Conservation (phyloP, 2,797 vertebrate species). For the Ctenopoma kingsleyae region DNA sequence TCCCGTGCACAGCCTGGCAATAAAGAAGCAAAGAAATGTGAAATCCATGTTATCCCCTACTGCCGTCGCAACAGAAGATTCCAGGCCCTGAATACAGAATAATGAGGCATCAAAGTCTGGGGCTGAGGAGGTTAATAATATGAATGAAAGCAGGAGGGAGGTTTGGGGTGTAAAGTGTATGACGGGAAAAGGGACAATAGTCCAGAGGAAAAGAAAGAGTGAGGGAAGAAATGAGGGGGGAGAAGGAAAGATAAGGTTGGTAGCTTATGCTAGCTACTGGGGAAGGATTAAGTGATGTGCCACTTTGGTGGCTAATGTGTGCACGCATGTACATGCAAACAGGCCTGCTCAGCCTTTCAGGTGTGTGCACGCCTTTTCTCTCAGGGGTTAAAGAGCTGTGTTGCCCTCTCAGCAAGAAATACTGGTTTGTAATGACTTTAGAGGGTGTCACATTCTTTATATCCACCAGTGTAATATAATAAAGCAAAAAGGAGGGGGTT, state of each 20-base stretch:
- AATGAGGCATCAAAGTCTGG: constrained; percentile 74
- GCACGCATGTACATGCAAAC: constrained; percentile 21
- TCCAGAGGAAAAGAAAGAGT: constrained; percentile 65
- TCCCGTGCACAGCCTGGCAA: constrained; percentile 55
- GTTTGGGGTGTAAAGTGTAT: constrained; percentile 14
- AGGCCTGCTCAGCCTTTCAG: constrained; percentile 26
- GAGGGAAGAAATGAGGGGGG: constrained; percentile 47
- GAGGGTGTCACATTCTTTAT: constrained; percentile 74
- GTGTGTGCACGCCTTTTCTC: constrained; percentile 10
- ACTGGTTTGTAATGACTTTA: constrained; percentile 78
- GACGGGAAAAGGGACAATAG: constrained; percentile 67
- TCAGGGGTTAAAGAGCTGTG: constrained; percentile 73
- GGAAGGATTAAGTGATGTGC: constrained; percentile 77
- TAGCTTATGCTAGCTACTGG: constrained; percentile 79
- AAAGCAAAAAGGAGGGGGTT: constrained; percentile 61
- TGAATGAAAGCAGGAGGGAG: constrained; percentile 38
- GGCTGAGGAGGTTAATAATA: constrained; percentile 68
- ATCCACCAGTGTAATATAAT: constrained; percentile 75
- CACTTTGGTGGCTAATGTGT: constrained; percentile 54
- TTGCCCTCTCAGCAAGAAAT: constrained; percentile 69
- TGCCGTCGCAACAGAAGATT: constrained; percentile 54
- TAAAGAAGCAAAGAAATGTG: constrained; percentile 53
- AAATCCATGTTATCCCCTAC: constrained; percentile 56
- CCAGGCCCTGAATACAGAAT: constrained; percentile 70
- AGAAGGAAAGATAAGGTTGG: constrained; percentile 68